Conservation (phyloP, 2,113 vertebrate species). For the Daboia siamensis region DNA sequence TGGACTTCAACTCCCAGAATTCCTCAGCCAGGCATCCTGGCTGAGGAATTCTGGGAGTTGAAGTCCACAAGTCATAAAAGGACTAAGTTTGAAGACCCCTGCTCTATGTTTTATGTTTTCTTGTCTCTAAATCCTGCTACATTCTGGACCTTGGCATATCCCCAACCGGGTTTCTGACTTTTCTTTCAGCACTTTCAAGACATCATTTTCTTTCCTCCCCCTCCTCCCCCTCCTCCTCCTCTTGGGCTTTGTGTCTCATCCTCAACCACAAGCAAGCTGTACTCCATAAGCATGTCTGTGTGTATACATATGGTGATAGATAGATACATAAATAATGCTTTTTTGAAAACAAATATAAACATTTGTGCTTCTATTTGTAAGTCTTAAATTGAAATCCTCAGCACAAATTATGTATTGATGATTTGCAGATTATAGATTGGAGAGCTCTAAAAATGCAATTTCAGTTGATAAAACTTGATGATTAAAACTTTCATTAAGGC, state of each 20-base stretch:
- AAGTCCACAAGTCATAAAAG: no score
- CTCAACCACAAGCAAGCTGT: not conserved
- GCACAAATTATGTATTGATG: not conserved
- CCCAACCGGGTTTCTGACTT: no score
- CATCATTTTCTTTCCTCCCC: not conserved
- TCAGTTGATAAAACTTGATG: not conserved
- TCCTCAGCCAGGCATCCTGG: no score
- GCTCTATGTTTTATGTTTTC: not conserved
- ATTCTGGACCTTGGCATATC: no score
- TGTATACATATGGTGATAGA: not conserved
- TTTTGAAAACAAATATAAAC: not conserved
- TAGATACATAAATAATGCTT: not conserved
- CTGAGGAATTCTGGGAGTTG: no score
- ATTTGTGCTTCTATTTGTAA: not conserved
- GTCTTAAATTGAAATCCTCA: not conserved
- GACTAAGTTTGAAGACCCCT: no score
- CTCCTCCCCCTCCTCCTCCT: no score
- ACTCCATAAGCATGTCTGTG: not conserved
- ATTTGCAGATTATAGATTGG: not conserved
- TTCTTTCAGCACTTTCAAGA: not conserved
- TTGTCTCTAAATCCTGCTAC: not conserved
- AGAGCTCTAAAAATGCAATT: not conserved
- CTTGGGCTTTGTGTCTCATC: not conserved
- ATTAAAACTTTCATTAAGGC: not conserved
- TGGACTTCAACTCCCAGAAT: no score